phyloP scores from a whole-genome alignment of 1,140 invertebrate species.

The Trachymyrmex septentrionalis region DNA sequence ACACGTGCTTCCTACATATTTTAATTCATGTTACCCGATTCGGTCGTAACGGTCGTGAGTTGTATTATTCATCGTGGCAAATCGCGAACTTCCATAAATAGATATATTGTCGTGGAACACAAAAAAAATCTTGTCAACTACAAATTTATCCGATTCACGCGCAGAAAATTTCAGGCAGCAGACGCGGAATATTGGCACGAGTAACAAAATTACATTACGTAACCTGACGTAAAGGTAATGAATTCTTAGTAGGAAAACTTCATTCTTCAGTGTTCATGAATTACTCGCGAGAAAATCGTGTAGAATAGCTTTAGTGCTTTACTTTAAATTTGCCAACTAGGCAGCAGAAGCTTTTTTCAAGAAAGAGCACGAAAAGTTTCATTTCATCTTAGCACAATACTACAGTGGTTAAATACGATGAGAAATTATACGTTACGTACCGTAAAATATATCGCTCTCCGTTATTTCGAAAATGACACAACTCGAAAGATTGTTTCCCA shows the following conservation, averaged over 20 bases:
- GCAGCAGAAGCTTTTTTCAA: background rate
- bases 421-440: background rate
- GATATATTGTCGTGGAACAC: background rate
- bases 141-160: conserved; percentile 1
- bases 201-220: background rate
- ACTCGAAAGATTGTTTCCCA: no score
- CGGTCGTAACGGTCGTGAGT: background rate
- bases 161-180: background rate
- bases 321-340: conserved; percentile 25
- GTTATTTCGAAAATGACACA: no score
- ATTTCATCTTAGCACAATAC: conserved; percentile 10
- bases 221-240: background rate
- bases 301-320: conserved; percentile 1
- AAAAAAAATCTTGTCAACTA: conserved; percentile 12
- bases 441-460: background rate
- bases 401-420: conserved; percentile 15
- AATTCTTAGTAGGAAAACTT: conserved; percentile 23
- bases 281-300: conserved; percentile 22
- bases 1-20: conserved; percentile 35
- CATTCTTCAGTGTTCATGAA: conserved; percentile 31
- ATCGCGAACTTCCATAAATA: conserved; percentile 13
- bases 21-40: conserved; percentile 64
- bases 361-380: background rate
- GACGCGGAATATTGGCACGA: conserved; percentile 15
- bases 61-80: conserved; percentile 57